Evolutionary conservation across 2,113 vertebrate genomes (phyloP).

Genomic region (Elanoides forficatus): DNA sequence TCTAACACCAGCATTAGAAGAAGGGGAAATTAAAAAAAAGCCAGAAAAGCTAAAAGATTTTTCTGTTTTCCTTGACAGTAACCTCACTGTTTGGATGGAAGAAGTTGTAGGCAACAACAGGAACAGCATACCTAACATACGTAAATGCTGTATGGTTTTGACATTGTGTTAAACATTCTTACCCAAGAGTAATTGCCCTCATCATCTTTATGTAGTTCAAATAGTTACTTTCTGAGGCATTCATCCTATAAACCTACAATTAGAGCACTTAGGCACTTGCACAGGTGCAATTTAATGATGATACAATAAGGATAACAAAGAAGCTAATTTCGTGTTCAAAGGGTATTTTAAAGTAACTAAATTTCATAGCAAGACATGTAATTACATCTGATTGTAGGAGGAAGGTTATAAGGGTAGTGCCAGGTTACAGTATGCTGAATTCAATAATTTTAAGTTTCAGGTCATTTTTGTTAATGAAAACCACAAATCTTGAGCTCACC

Average conservation of each 20-base stretch:
- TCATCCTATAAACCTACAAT: background rate
- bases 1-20: background rate
- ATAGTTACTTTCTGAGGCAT: background rate
- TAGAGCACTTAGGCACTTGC: background rate
- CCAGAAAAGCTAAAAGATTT: background rate
- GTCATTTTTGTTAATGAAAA: slow-evolving; percentile 44
- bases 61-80: background rate
- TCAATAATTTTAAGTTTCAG: slow-evolving; percentile 10
- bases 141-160: background rate
- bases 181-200: background rate
- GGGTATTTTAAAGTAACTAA: background rate
- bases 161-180: background rate
- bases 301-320: background rate
- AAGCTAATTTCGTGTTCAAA: background rate
- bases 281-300: background rate
- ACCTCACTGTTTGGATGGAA: background rate
- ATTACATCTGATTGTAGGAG: background rate
- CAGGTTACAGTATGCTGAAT: slow-evolving; percentile 27
- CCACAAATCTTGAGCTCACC: background rate
- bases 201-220: background rate
- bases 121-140: background rate
- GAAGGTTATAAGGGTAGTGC: background rate
- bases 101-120: background rate
- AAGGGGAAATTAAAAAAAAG: background rate
- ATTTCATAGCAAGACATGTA: background rate